Evolutionary conservation across 2,113 vertebrate species (phyloP).

Genomic region (Otocyon megalotis): DNA sequence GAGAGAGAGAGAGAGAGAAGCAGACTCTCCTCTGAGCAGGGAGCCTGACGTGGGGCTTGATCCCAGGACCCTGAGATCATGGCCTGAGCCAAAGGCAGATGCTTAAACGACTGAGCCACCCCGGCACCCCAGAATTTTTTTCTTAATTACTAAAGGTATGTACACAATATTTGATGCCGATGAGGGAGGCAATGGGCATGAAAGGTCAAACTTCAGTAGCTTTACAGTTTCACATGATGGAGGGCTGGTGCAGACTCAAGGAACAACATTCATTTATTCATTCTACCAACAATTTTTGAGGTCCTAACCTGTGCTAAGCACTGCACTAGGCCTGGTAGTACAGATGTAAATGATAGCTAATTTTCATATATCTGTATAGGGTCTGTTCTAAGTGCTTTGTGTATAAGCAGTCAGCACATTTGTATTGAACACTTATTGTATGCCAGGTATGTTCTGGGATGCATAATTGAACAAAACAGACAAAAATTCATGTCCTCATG

Average conservation of each 20-base stretch:
- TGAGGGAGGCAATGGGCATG: background rate
- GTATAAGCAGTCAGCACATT: background rate
- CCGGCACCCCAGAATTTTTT: background rate
- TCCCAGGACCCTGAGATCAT: too few species aligned
- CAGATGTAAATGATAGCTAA: constrained; percentile 9
- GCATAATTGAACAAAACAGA: background rate
- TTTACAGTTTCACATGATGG: background rate
- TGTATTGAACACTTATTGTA: constrained; percentile 33
- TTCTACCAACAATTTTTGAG: constrained; percentile 3
- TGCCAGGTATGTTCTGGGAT: constrained; percentile 6
- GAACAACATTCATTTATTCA: background rate
- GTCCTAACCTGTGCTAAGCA: background rate
- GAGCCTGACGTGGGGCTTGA: too few species aligned
- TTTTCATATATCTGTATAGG: background rate
- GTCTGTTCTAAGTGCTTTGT: background rate
- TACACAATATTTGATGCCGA: background rate
- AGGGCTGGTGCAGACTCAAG: background rate
- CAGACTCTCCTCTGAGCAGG: too few species aligned
- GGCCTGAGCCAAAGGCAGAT: too few species aligned
- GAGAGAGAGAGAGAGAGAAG: too few species aligned
- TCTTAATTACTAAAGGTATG: background rate
- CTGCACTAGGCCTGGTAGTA: background rate
- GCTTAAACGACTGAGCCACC: too few species aligned
- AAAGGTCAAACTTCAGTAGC: constrained; percentile 21
- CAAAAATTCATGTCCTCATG: constrained; percentile 1